Evolutionary conservation across 2,888 invertebrate genomes (phyloP), one percentile per base, ranked within the genome.

Genomic region (Bembecia ichneumoniformis): DNA sequence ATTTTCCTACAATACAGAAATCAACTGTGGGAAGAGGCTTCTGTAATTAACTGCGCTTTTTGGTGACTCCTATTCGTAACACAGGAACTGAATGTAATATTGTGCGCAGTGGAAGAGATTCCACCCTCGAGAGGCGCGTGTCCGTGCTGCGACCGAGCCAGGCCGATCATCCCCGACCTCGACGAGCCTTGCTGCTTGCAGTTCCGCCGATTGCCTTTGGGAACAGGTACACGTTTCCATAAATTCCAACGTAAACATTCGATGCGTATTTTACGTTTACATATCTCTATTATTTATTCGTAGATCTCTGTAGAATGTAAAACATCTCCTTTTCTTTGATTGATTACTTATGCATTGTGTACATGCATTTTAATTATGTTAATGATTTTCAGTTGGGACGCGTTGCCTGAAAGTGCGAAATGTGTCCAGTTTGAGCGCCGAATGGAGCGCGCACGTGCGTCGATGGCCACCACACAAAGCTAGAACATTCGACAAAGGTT

Each of bases 121-220:
- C 76, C 76, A 1, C 43, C 62, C 2, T 54, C 72, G 51, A 64
- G 66, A 0, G 67, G 72, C 28, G 60, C 71, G 48, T 80, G 81
- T 43, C 40, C 60, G 1, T 81, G 80, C 56, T 28, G 15, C 35
- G 16, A 3, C 1, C 45, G 51, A 43, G 11, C 51, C 7, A 56
- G 53, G 52, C 70, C 68, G 0, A 14, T 50, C 1, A 17, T 71
- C 15, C 66, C 66, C 0, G 63, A 55, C 2, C 55, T 51, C 14
- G 47, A 34, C 2, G 63, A 68, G 9, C 60, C 67, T 0, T 50
- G 57, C 46, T 73, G 74, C 16, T 55, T 82, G 53, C 77, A 81
- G 60, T 76, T 71, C 50, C 55, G 45, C 10, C 51, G 52, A 10
- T 3, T 78, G 17, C 73, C 77, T 0, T 52, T 78, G 1, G 55